Evolutionary conservation across 2,888 invertebrate genomes (phyloP).

Genomic region (Andrena dorsata): DNA sequence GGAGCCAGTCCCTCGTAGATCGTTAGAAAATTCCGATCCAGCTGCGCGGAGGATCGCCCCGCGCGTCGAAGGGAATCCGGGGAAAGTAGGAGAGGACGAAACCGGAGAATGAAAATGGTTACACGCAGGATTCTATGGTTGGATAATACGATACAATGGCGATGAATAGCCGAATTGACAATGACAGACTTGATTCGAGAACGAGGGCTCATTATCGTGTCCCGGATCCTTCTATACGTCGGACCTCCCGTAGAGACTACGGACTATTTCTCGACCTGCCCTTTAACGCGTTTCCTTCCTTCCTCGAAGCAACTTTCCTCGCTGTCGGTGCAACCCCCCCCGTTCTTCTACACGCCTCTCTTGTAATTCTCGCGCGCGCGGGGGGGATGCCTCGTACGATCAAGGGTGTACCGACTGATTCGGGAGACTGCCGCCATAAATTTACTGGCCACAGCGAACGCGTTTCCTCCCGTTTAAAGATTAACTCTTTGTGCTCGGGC

Average conservation of each 20-base stretch:
- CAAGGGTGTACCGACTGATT: background rate
- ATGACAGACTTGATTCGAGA: constrained; percentile 81
- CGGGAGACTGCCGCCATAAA: background rate
- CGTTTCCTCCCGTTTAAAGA: background rate
- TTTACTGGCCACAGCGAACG: background rate
- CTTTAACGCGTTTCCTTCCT: constrained; percentile 27
- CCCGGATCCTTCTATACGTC: constrained; percentile 41
- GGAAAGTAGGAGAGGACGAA: constrained; percentile 38
- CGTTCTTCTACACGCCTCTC: constrained; percentile 6
- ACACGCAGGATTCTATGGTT: constrained; percentile 56
- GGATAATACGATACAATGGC: constrained; percentile 75
- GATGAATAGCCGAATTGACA: constrained; percentile 77
- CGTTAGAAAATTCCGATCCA: constrained; percentile 54
- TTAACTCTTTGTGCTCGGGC: background rate
- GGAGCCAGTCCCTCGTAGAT: background rate
- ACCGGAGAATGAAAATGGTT: constrained; percentile 42
- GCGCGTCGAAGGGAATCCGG: constrained; percentile 22
- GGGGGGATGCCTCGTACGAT: background rate
- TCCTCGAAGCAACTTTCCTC: constrained; percentile 12
- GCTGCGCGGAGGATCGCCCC: constrained; percentile 59
- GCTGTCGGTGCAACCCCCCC: background rate
- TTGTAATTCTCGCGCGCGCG: background rate
- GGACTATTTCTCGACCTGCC: constrained; percentile 66
- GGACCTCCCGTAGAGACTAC: constrained; percentile 72
- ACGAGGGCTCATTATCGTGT: constrained; percentile 79